Base-by-base conservation (phyloP, 2,113 vertebrate genomes). In the Pelusios castaneus region DNA sequence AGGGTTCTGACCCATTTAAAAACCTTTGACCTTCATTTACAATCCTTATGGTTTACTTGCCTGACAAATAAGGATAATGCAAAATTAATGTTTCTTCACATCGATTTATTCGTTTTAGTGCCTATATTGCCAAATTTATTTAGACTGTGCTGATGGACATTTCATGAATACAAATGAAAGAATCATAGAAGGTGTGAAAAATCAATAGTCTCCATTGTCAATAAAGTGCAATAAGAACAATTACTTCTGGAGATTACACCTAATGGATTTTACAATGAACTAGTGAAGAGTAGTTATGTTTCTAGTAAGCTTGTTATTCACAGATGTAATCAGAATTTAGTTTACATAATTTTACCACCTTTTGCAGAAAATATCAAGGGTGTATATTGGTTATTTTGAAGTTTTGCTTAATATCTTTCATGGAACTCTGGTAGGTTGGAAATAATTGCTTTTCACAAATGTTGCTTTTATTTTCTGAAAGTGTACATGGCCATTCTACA, bases 111-210 rank as follows among this genome's bases (percentile, higher is more conserved):
- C 97, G 94, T 97, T 98, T 99, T 98, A 98, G 98, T 98, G 97
- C 97, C 97, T 98, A 96, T 98, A 98, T 99, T 98, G 98, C 98
- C 98, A 99, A 99, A 99, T 99, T 99, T 99, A 99, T 99, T 99
- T 99, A 99, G 99, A 98, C 96, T 97, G 95, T 97, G 97, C 98
- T 98, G 98, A 99, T 98, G 98, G 98, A 98, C 97, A 97, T 99
- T 99, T 99, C 99, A 99, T 99, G 99, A 99, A 99, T 99, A 99
- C 98, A 99, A 99, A 99, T 99, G 99, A 98, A 98, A 98, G 98
- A 98, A 99, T 99, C 99, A 99, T 99, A 98, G 98, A 98, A 98
- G 97, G 98, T 98, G 98, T 98, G 98, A 98, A 98, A 98, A 97
- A 98, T 99, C 99, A 97, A 99, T 99, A 98, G 97, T 98, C 51